Percentiles rank a stretch among this genome's conserved stretches.
phyloP scores from a whole-genome alignment of 2,113 vertebrate genomes.

The Boleophthalmus pectinirostris region DNA sequence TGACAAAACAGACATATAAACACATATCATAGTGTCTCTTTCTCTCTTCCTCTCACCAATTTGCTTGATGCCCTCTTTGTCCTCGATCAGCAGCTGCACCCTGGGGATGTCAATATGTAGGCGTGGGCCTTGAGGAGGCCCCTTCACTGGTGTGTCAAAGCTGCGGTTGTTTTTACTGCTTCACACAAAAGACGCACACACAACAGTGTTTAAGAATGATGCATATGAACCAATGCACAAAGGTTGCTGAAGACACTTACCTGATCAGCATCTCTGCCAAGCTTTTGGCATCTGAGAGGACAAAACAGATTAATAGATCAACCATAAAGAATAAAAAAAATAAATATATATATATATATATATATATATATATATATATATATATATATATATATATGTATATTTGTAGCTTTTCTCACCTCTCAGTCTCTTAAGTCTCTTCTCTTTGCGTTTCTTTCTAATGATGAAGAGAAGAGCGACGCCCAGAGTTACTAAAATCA shows the following conservation, averaged over 20 bases:
- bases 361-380: background rate
- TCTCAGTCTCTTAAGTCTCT: constrained; percentile 92
- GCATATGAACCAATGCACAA: background rate
- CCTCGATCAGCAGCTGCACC: constrained; percentile 96
- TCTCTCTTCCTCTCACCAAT: constrained; percentile 81
- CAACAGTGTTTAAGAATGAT: constrained; percentile 16
- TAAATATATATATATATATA: background rate
- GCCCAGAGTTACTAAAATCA: constrained; percentile 92
- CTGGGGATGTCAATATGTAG: constrained; percentile 98
- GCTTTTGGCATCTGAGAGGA: constrained; percentile 90
- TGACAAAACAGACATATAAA: constrained; percentile 7
- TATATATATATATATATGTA: background rate
- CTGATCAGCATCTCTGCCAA: constrained; percentile 98
- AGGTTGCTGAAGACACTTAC: constrained; percentile 62
- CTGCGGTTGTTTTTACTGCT: constrained; percentile 98
- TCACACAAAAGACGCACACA: constrained; percentile 53
- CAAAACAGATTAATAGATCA: constrained; percentile 4
- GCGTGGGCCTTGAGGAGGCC: constrained; percentile 94
- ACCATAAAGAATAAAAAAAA: background rate
- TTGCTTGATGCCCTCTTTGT: constrained; percentile 99
- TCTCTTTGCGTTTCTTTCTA: constrained; percentile 97
- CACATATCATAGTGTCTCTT: constrained; percentile 21
- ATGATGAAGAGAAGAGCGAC: constrained; percentile 92
- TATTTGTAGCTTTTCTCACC: constrained; percentile 74
- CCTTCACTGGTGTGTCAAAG: constrained; percentile 98